A percentile compares a stretch with the other conserved stretches of the same genome.
Evolutionary conservation across 2,113 vertebrate genomes (phyloP).

Genomic region (Mus spicilegus): DNA sequence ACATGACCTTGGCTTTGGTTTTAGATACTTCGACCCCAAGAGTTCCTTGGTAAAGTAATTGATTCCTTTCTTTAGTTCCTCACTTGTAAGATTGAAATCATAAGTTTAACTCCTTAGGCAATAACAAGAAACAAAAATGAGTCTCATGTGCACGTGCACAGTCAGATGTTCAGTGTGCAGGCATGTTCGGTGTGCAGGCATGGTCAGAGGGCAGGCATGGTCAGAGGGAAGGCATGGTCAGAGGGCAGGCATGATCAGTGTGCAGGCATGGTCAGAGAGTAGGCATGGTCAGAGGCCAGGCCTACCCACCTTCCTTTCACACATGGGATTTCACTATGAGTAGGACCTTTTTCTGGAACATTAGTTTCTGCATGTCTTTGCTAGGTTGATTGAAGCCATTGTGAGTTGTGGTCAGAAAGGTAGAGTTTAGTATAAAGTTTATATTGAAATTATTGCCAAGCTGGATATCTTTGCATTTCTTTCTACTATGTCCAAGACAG

Average conservation of each 20-base stretch:
- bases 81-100: background rate
- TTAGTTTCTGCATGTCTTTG: background rate
- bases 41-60: background rate
- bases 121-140: background rate
- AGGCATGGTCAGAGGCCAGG: too few species aligned
- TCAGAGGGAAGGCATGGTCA: background rate
- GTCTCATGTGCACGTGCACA: fast-evolving
- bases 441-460: background rate
- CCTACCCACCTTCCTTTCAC: background rate
- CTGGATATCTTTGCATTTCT: background rate
- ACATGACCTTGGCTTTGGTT: background rate
- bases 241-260: background rate
- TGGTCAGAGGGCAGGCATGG: background rate
- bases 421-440: background rate
- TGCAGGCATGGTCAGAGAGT: too few species aligned
- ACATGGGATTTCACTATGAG: background rate
- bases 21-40: background rate
- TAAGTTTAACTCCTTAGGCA: background rate
- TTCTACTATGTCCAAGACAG: background rate
- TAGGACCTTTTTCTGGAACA: background rate
- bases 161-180: background rate
- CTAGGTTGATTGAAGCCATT: background rate
- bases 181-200: background rate
- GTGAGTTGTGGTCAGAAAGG: background rate
- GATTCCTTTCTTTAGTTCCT: background rate